Evolutionary conservation across 30 jellyfish, hydroid and myxozoan species (phyloP).

Genomic region (Rhopilema esculentum): DNA sequence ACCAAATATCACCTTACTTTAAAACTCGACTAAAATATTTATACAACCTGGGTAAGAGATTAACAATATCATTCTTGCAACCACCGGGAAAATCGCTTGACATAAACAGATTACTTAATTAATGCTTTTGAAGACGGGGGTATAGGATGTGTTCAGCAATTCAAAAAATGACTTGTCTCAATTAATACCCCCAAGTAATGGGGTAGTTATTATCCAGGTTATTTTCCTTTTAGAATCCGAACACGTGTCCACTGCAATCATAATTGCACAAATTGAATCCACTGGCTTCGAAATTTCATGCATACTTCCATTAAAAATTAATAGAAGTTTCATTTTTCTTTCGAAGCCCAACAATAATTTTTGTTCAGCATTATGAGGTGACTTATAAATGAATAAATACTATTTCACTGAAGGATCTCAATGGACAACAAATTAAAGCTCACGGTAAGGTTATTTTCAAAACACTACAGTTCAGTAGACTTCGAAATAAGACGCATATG

Average conservation of each 20-base stretch:
- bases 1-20: too few species aligned
- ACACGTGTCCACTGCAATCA: too few species aligned
- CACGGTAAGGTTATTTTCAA: neutral
- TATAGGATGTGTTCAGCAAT: neutral
- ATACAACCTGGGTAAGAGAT: neutral
- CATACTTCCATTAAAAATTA: neutral
- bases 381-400: neutral
- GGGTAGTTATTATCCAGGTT: too few species aligned
- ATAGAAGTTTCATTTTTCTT: neutral
- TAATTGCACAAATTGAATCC: neutral
- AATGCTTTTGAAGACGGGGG: neutral
- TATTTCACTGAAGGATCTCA: neutral
- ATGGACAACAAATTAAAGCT: neutral
- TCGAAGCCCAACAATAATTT: neutral
- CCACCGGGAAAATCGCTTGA: neutral
- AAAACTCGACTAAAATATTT: neutral
- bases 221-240: too few species aligned
- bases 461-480: neutral
- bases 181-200: too few species aligned
- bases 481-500: too few species aligned
- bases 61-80: neutral
- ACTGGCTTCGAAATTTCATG: neutral
- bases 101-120: neutral
- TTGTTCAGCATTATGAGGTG: neutral
- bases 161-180: neutral